Base-by-base conservation (phyloP, 2,797 vertebrate species). In the Falco concolor region DNA sequence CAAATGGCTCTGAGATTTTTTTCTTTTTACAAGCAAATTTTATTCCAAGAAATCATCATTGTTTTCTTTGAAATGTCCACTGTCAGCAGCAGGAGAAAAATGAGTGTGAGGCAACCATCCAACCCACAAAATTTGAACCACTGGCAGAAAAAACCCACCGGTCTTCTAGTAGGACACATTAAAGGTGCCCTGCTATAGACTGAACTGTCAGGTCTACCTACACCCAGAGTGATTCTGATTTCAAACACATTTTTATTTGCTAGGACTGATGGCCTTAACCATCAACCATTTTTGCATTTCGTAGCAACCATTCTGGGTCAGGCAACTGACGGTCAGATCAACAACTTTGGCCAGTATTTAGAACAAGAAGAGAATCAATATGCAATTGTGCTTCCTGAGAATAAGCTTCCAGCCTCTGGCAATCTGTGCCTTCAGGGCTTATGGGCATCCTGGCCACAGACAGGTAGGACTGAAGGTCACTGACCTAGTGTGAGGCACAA, bases 1-100 rank as follows among this genome's bases (percentile, higher is more conserved):
- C 91, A 92, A 97, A 94, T 53, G 81, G 92, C 84, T 94, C 86
- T 80, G 90, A 85, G 84, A 56, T 45, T 77, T 77, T 83, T 73
- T 61, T 4, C 52, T 54, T 79, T 87, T 84, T 78, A 42, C 88
- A 68, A 90, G 72, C 75, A 84, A 49, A 85, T 89, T 92, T 96
- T 83, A 82, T 90, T 96, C 93, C 93, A 93, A 94, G 89, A 95
- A 94, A 91, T 90, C 40, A 52, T 87, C 75, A 64, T 92, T 93
- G 89, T 89, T 95, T 95, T 68, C 92, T 93, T 80, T 95, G 92
- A 94, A 97, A 94, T 13, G 14, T 40, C 87, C 82, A 34, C 68
- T 94, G 87, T 97, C 90, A 72, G 92, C 88, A 90, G 90, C 79
- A 90, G 81, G 72, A 94, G 75, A 40, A 87, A 92, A 96, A 91